These are phyloP conservation scores for Phengaris alcon DNA, from an alignment of 2,888 invertebrate genomes.

Conservation along the genomic window DNA sequence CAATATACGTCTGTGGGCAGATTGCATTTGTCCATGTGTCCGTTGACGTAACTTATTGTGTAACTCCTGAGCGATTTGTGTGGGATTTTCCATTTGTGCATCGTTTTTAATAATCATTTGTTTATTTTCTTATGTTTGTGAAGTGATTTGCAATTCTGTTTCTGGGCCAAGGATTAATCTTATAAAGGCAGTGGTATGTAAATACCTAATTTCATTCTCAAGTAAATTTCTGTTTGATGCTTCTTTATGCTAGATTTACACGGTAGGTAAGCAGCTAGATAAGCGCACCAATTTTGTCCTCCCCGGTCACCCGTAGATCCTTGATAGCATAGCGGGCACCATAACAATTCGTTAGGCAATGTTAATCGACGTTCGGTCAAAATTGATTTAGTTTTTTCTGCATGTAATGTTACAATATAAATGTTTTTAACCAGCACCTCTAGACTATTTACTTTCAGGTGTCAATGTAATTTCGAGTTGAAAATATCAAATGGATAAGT, in stretches of 20 bases:
- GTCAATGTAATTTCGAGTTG: not conserved
- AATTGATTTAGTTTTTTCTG: too few species aligned
- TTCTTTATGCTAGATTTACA: too few species aligned
- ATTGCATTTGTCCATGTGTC: constrained; percentile 20
- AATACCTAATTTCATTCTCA: not conserved
- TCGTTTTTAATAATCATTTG: constrained; percentile 28
- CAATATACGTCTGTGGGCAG: not conserved
- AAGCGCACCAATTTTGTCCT: too few species aligned
- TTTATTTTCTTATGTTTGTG: constrained; percentile 18
- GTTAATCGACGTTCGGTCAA: too few species aligned
- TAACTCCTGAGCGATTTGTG: constrained; percentile 26
- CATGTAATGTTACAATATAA: too few species aligned
- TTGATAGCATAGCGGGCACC: too few species aligned
- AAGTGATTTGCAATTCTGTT: constrained; percentile 13
- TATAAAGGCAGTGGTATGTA: not conserved
- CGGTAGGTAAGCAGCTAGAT: too few species aligned
- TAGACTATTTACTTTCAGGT: too few species aligned
- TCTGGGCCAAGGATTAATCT: not conserved
- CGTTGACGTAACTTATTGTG: constrained; percentile 30
- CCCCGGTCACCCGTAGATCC: too few species aligned
- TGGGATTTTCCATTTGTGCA: constrained; percentile 29
- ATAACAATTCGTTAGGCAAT: too few species aligned
- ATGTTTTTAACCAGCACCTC: too few species aligned
- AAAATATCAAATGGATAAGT: not conserved
- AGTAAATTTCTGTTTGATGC: too few species aligned